A percentile compares a stretch with the other conserved stretches of the same genome.
phyloP scores from a whole-genome alignment of 1,140 invertebrate genomes.

The Lutraria rhynchaena region DNA sequence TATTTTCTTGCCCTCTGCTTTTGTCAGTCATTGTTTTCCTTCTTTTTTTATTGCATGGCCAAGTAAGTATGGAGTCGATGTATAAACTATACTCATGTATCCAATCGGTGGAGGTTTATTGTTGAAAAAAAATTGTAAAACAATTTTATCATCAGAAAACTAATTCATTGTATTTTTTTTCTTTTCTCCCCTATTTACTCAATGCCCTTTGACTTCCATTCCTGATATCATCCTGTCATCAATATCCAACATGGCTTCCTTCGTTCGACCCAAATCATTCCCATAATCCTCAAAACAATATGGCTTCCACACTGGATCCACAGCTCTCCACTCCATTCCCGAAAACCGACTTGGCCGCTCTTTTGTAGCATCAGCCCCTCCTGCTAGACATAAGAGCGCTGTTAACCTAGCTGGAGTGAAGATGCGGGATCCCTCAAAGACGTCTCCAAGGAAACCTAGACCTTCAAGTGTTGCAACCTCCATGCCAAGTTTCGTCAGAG shows the following conservation, averaged over 20 bases:
- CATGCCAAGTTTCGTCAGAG: constrained; percentile 73
- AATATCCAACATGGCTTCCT: constrained; percentile 7
- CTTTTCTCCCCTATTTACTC: constrained; percentile 51
- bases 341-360: constrained; percentile 76
- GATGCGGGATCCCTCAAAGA: constrained; percentile 68
- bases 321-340: constrained; percentile 78
- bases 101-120: constrained; percentile 43
- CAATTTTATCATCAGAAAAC: constrained; percentile 13
- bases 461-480: constrained; percentile 77
- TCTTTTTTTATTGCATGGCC: background rate
- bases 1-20: too few species aligned
- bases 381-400: constrained; percentile 71
- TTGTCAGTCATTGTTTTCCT: too few species aligned
- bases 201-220: constrained; percentile 11
- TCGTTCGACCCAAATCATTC: background rate
- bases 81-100: constrained; percentile 12
- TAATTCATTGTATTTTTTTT: constrained; percentile 61
- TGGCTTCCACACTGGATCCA: constrained; percentile 37
- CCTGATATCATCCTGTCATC: constrained; percentile 12
- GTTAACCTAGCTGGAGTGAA: constrained; percentile 69
- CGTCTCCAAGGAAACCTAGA: constrained; percentile 72
- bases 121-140: background rate
- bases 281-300: constrained; percentile 42
- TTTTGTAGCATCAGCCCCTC: constrained; percentile 77
- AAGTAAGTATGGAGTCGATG: constrained; percentile 21